These are phyloP conservation scores for Phaethon lepturus DNA, from an alignment of 2,113 vertebrate species.

Conservation along the genomic window DNA sequence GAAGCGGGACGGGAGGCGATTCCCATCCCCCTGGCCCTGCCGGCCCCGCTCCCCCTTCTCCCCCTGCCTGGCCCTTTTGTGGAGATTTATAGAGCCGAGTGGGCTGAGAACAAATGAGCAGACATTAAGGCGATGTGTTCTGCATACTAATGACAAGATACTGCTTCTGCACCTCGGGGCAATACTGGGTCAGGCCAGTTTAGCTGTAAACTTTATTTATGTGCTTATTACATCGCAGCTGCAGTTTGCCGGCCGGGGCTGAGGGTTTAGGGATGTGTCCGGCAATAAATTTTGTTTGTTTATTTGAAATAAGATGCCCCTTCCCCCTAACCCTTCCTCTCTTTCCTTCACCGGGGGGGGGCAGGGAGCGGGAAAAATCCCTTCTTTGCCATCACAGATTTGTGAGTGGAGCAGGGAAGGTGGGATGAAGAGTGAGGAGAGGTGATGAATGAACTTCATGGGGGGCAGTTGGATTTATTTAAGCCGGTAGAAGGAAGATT, in stretches of 20 bases:
- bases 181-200: constrained; percentile 74
- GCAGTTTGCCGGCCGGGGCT: neutral
- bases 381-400: neutral
- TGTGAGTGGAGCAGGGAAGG: neutral
- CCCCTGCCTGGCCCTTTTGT: constrained; percentile 62
- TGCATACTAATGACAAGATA: constrained; percentile 79
- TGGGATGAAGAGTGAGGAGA: neutral
- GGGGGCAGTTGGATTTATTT: neutral
- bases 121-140: constrained; percentile 74
- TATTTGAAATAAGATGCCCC: neutral
- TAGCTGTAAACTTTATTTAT: constrained; percentile 71
- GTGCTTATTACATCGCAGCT: constrained; percentile 66
- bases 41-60: neutral
- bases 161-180: constrained; percentile 73
- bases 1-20: neutral
- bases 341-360: neutral
- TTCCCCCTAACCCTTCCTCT: neutral
- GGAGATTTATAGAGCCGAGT: constrained; percentile 74
- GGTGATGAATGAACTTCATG: rapidly evolving
- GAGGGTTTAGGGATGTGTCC: neutral
- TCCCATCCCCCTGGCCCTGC: constrained; percentile 20
- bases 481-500: neutral
- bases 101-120: constrained; percentile 77
- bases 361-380: too few relatives aligned
- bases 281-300: constrained; percentile 5